Evolutionary conservation across 2,797 vertebrate species (phyloP), one percentile per base, ranked within the genome.

Genomic region (Enteromius treurensis): DNA sequence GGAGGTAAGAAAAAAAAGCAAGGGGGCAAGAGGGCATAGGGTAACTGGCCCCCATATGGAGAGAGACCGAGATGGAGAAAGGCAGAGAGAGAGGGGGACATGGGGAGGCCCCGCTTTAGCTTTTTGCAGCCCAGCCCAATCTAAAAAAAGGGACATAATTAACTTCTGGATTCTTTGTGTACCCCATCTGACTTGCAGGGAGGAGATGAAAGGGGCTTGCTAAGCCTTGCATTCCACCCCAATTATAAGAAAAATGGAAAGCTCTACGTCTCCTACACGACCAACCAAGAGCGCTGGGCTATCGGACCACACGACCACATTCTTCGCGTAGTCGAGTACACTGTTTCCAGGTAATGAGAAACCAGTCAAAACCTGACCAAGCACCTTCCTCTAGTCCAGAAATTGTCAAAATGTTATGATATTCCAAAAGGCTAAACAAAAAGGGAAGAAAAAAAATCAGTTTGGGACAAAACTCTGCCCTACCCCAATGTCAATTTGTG

Each of bases 161-260:
- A 99, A 99, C 96, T 97, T 96, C 95, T 94, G 94, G 91, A 96
- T 97, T 96, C 96, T 98, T 98, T 98, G 96, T 98, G 95, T 96
- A 97, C 96, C 95, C 96, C 95, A 93, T 97, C 96, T 98, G 96
- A 97, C 96, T 97, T 96, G 83, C 96, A 99, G 98, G 97, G 97
- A 92, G 97, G 97, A 96, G 98, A 99, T 98, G 98, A 99, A 98
- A 98, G 98, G 93, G 98, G 98, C 91, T 95, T 99, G 92, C 95
- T 99, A 96, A 99, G 98, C 96, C 95, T 99, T 95, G 97, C 96
- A 97, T 99, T 99, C 97, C 98, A 99, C 94, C 98, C 98, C 96
- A 98, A 97, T 97, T 99, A 99, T 94, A 98, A 97, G 97, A 98
- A 97, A 96, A 99, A 98, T 95, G 98, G 98, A 95, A 99, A 99